Evolutionary conservation across 2,113 vertebrate genomes (phyloP).

Genomic region (Corythornis vintsioides): DNA sequence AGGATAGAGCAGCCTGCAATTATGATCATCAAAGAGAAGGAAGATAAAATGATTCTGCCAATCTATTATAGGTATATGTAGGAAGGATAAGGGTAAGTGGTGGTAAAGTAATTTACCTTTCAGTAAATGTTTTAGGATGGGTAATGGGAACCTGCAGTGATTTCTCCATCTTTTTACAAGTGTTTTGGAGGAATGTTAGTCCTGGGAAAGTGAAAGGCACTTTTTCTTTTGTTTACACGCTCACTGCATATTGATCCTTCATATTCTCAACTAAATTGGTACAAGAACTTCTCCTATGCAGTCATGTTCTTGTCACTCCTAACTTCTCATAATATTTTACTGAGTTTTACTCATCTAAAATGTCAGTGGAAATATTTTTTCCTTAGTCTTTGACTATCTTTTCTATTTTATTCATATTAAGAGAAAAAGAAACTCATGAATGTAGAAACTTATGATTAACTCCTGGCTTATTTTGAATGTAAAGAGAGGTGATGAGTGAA

Average conservation of each 20-base stretch:
- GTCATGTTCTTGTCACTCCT: background rate
- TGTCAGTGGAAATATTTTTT: background rate
- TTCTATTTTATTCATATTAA: background rate
- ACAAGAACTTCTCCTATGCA: background rate
- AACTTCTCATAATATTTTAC: background rate
- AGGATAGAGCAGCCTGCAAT: background rate
- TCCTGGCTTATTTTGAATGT: background rate
- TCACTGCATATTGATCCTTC: background rate
- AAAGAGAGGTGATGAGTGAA: rapidly evolving
- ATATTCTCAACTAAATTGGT: background rate
- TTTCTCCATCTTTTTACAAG: background rate
- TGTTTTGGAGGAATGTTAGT: background rate
- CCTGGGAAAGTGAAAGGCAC: background rate
- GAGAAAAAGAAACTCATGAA: background rate
- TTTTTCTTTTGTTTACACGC: background rate
- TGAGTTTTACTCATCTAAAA: background rate
- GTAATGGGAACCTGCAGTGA: background rate
- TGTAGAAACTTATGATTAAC: background rate
- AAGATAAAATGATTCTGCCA: background rate
- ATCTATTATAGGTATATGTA: background rate
- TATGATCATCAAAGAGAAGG: background rate
- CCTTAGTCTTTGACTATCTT: background rate
- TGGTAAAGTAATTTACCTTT: background rate
- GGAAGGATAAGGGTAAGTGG: background rate
- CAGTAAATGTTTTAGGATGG: background rate